Percentiles rank a stretch among this genome's conserved stretches.
Conservation (phyloP, 2,888 invertebrate species). For the Junonia oenone region DNA sequence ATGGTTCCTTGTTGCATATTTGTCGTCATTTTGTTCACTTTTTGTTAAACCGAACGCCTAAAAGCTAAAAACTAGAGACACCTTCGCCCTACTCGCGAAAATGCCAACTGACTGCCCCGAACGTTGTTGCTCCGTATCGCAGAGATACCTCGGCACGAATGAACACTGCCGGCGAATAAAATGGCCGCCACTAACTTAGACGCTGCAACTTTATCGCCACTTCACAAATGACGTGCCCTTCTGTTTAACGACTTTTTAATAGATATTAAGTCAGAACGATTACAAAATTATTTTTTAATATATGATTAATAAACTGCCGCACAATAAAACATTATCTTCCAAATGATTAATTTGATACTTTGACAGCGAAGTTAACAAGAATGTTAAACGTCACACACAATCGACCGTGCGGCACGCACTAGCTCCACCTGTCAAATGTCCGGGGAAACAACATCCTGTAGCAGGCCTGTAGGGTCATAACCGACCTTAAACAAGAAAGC, state of each 20-base stretch:
- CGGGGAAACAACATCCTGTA: constrained; percentile 55
- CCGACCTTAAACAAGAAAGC: constrained; percentile 49
- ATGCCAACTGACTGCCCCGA: constrained; percentile 74
- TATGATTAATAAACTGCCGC: constrained; percentile 40
- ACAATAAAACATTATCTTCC: constrained; percentile 48
- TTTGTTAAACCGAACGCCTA: constrained; percentile 56
- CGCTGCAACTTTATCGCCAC: constrained; percentile 57
- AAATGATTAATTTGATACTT: constrained; percentile 36
- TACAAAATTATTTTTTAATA: constrained; percentile 38
- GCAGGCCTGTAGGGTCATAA: constrained; percentile 53
- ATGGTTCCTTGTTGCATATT: constrained; percentile 95
- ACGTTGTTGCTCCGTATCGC: constrained; percentile 68
- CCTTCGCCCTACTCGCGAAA: constrained; percentile 76
- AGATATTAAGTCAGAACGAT: constrained; percentile 34
- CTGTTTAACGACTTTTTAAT: constrained; percentile 36
- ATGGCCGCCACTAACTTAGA: constrained; percentile 71
- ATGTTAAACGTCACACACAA: constrained; percentile 61
- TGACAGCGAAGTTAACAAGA: constrained; percentile 56
- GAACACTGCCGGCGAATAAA: constrained; percentile 77
- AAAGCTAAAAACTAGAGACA: constrained; percentile 71
- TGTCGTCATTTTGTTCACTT: constrained; percentile 86
- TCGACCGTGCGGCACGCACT: constrained; percentile 49
- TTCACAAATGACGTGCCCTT: constrained; percentile 46
- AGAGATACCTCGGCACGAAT: constrained; percentile 75
- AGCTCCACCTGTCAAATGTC: constrained; percentile 67